These are phyloP conservation scores for Sebastes oblongus DNA, from an alignment of 2,797 vertebrate genomes.

Conservation along the genomic window DNA sequence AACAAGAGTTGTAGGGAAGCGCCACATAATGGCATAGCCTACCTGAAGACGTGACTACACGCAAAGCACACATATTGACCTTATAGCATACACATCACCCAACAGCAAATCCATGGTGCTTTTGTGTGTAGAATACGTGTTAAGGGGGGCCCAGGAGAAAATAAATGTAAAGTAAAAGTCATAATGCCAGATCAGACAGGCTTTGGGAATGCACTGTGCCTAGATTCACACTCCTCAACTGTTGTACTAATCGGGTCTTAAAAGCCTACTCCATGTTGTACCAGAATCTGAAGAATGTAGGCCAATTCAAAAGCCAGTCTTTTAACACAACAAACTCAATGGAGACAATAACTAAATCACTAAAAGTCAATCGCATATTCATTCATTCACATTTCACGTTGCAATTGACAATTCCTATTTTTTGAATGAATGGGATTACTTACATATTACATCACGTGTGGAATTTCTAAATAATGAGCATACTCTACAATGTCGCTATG, in stretches of 20 bases:
- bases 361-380: slow-evolving; percentile 38
- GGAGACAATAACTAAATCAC: slow-evolving; percentile 34
- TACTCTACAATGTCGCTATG: not conserved
- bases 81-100: not conserved
- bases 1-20: slow-evolving; percentile 28
- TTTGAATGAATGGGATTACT: not conserved
- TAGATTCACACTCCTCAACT: slow-evolving; percentile 74
- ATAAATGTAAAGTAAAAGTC: slow-evolving; percentile 63
- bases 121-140: not conserved
- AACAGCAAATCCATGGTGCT: not conserved
- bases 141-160: not conserved
- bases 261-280: slow-evolving; percentile 81
- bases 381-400: not conserved
- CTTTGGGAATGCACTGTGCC: slow-evolving; percentile 72
- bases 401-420: not conserved
- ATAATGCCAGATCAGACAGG: slow-evolving; percentile 80
- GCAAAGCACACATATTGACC: not conserved
- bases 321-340: slow-evolving; percentile 64
- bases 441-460: not conserved
- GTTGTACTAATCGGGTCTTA: slow-evolving; percentile 84
- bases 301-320: slow-evolving; percentile 78
- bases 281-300: slow-evolving; percentile 87
- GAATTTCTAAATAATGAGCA: not conserved
- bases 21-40: slow-evolving; percentile 13
- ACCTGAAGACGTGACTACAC: not conserved